These are phyloP conservation scores for Phalloptychus januarius DNA, from an alignment of 2,797 vertebrate genomes.

Conservation along the genomic window DNA sequence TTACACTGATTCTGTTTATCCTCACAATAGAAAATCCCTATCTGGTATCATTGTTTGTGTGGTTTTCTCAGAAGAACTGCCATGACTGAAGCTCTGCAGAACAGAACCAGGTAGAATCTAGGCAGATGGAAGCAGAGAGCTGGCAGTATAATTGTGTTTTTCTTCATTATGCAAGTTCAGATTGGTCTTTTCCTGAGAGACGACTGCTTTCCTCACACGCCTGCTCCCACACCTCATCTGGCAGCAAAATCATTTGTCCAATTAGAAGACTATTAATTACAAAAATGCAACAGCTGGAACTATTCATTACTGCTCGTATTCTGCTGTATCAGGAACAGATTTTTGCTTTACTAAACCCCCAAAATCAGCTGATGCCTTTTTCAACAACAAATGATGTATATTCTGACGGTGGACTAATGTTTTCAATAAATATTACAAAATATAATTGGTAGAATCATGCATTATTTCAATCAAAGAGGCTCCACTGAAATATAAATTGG, in stretches of 20 bases:
- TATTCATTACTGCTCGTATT: conserved; percentile 66
- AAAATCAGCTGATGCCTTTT: conserved; percentile 31
- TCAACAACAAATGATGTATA: background rate
- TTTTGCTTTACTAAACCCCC: conserved; percentile 52
- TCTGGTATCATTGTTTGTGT: conserved; percentile 44
- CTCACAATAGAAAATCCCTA: conserved; percentile 33
- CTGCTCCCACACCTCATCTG: conserved; percentile 68
- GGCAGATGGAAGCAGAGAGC: conserved; percentile 31
- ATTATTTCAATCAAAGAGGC: conserved; percentile 24
- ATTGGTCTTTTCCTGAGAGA: conserved; percentile 62
- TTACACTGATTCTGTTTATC: conserved; percentile 51
- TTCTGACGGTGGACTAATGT: conserved; percentile 4
- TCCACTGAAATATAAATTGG: conserved; percentile 20
- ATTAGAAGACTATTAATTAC: conserved; percentile 79
- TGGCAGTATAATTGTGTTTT: conserved; percentile 34
- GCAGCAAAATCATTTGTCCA: conserved; percentile 75
- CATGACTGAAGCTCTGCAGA: conserved; percentile 21
- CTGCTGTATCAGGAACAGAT: background rate
- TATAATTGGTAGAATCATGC: background rate
- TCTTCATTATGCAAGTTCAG: conserved; percentile 55
- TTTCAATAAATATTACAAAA: background rate
- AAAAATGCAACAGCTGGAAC: conserved; percentile 76
- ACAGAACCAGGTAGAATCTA: conserved; percentile 18
- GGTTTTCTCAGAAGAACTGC: conserved; percentile 25
- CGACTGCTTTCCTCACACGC: conserved; percentile 58